phyloP scores from a whole-genome alignment of 2,888 invertebrate genomes.

The Standfussiana lucernea region DNA sequence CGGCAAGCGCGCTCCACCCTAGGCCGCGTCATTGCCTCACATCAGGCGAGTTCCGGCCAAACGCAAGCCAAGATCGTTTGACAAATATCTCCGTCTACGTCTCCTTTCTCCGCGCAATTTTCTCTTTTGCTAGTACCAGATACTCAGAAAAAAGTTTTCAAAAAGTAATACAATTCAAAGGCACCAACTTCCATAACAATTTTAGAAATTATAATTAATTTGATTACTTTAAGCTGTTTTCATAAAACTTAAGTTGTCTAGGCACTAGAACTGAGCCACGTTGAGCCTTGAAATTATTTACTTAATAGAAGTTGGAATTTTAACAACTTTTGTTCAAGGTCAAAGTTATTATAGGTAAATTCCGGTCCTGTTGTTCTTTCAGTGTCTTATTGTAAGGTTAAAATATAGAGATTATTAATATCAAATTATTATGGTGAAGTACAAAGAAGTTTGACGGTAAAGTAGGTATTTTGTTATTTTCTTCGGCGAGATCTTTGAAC shows the following conservation, averaged over 20 bases:
- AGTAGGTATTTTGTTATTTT: background rate
- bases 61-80: too few species aligned
- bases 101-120: background rate
- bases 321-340: background rate
- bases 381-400: slow-evolving; percentile 1
- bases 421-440: background rate
- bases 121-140: background rate
- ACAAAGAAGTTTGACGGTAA: background rate
- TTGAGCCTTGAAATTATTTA: slow-evolving; percentile 15
- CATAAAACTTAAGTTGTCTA: slow-evolving; percentile 2
- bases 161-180: background rate
- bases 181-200: background rate
- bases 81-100: background rate
- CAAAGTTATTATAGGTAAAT: slow-evolving; percentile 1
- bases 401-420: slow-evolving; percentile 1
- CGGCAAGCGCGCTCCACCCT: too few species aligned
- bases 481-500: background rate
- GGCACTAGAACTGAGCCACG: background rate
- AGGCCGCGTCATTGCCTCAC: too few species aligned
- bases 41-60: too few species aligned
- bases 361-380: background rate
- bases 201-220: background rate
- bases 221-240: background rate
- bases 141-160: background rate
- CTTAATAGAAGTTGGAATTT: background rate